Percentiles rank a stretch among this genome's conserved stretches.
These are phyloP conservation scores for Rousettus madagascariensis DNA, from an alignment of 2,797 vertebrate genomes.

Conservation along the genomic window DNA sequence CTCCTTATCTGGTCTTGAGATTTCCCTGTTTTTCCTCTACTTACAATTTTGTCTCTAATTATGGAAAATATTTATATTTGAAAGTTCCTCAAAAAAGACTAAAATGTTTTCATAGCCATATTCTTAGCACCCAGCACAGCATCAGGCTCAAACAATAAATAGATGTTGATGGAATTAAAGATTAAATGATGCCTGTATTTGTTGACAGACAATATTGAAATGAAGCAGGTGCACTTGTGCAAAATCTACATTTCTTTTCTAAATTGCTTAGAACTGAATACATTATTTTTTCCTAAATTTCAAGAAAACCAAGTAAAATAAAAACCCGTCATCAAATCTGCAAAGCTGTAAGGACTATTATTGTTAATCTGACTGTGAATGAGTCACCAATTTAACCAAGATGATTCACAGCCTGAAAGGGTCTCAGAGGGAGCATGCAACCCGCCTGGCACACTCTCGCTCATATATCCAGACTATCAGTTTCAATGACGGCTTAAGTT, in stretches of 20 bases:
- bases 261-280: not conserved
- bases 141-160: not conserved
- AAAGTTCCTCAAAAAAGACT: not conserved
- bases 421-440: not conserved
- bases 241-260: not conserved
- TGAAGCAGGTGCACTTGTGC: not conserved
- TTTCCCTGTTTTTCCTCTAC: not conserved
- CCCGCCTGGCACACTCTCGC: accelerated
- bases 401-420: not conserved
- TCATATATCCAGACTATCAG: not conserved
- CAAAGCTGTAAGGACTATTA: not conserved
- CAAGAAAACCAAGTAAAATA: not conserved
- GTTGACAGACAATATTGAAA: not conserved
- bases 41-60: not conserved
- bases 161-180: not conserved
- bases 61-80: not conserved
- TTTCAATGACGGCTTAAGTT: not conserved
- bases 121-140: not conserved
- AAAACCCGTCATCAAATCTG: not conserved
- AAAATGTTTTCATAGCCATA: not conserved
- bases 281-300: not conserved
- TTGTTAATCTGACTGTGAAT: not conserved
- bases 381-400: not conserved
- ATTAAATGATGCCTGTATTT: not conserved
- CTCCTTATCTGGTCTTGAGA: not conserved